Evolutionary conservation across 2,888 invertebrate genomes (phyloP), one percentile per base, ranked within the genome.

Genomic region (Amorpha juglandis): DNA sequence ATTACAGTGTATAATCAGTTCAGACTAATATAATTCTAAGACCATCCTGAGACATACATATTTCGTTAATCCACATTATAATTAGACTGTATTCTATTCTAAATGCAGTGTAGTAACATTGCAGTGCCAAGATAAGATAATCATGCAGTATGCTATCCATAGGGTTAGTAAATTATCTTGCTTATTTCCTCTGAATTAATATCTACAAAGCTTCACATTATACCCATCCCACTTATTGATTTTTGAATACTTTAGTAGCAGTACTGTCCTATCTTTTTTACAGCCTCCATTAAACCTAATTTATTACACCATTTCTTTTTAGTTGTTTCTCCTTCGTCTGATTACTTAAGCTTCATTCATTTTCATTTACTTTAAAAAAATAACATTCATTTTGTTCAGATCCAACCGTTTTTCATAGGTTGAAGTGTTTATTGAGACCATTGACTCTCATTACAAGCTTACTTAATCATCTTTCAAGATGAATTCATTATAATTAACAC

Each of bases 301-400:
- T 50, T 9, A 58, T 19, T 42, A 38, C 12, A 16, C 19, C 8
- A 21, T 19, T 58, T 38, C 42, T 19, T 11, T 16, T 19, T 35
- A 35, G 12, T 33, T 35, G 8, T 35, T 33, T 8, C 14, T 8
- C n/a, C 16, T 16, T 11, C 19, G 19, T 58, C 1, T 42, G 19
- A 58, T 58, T 58, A 58, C 58, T 58, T 58, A 19, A 19, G 11
- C 12, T 58, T 42, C 16, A 58, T 42, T 55, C 35, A 38, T n/a
- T 38, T 58, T 58, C n/a, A 1, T 58, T 58, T 19, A 6, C 6
- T 58, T 42, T 38, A 58, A 19, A 19, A 42, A 0, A 19, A 1
- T 35, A 33, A 53, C 33, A 8, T 52, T 0, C 7, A 33, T 53
- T 8, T 16, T n/a, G n/a, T 12, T 50, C 9, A 9, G 19, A 19